These are phyloP conservation scores for Chaetops frenatus DNA, from an alignment of 2,113 vertebrate species.

Conservation along the genomic window DNA sequence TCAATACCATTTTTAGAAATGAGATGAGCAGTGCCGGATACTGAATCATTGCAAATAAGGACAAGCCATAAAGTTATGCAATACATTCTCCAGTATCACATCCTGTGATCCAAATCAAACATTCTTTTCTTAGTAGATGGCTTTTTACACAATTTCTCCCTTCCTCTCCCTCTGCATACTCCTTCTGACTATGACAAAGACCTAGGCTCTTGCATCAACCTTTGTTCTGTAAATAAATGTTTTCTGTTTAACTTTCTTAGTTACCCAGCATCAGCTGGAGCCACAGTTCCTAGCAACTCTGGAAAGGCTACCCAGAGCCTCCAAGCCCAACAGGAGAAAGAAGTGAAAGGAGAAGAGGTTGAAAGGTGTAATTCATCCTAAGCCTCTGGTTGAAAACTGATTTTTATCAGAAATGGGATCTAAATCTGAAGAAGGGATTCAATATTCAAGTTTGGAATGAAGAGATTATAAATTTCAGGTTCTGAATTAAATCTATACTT, in stretches of 20 bases:
- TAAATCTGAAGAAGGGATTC: neutral
- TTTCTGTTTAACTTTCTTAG: slow-evolving; percentile 39
- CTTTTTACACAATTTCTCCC: slow-evolving; percentile 62
- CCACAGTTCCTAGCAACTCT: neutral
- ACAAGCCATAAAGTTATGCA: slow-evolving; percentile 65
- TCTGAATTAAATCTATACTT: neutral
- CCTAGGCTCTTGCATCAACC: slow-evolving; percentile 24
- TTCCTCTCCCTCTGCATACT: slow-evolving; percentile 9
- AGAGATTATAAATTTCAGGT: neutral
- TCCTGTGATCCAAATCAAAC: slow-evolving; percentile 68
- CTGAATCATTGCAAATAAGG: slow-evolving; percentile 65
- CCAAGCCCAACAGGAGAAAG: neutral
- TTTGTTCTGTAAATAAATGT: slow-evolving; percentile 24
- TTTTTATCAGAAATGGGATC: neutral
- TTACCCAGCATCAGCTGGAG: neutral
- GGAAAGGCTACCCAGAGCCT: neutral
- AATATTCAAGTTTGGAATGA: neutral
- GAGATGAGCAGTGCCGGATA: slow-evolving; percentile 56
- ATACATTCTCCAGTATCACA: slow-evolving; percentile 56
- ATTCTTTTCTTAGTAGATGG: slow-evolving; percentile 63
- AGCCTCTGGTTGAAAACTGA: neutral
- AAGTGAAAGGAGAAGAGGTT: neutral
- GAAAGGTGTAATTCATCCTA: neutral
- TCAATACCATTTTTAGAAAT: slow-evolving; percentile 64
- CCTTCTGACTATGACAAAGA: slow-evolving; percentile 38